These are phyloP conservation scores for Tenthredo livida DNA, from an alignment of 2,888 invertebrate species.

Conservation along the genomic window DNA sequence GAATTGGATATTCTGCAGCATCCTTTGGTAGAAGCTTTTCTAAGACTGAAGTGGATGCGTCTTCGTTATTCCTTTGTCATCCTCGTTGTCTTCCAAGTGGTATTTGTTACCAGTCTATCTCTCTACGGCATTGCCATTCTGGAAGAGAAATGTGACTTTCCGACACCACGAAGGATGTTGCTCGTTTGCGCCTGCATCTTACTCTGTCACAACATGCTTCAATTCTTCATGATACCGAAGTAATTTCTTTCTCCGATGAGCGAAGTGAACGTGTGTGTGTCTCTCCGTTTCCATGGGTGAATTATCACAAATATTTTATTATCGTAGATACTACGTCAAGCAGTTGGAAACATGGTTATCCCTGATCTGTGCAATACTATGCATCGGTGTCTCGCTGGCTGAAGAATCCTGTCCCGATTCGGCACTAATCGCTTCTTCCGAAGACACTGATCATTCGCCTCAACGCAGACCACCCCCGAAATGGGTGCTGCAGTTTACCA, in stretches of 20 bases:
- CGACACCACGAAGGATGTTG: constrained; percentile 67
- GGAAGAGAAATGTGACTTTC: constrained; percentile 58
- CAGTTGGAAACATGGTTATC: constrained; percentile 78
- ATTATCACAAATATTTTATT: constrained; percentile 70
- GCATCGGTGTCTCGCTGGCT: constrained; percentile 70
- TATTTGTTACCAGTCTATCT: constrained; percentile 77
- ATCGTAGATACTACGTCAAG: constrained; percentile 70
- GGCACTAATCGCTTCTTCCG: background rate
- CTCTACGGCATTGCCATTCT: constrained; percentile 67
- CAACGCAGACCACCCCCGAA: constrained; percentile 66
- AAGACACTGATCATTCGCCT: constrained; percentile 58
- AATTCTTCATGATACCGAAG: constrained; percentile 72
- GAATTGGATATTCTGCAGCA: constrained; percentile 77
- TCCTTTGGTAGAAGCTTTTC: constrained; percentile 78
- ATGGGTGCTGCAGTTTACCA: constrained; percentile 77
- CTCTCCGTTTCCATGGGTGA: constrained; percentile 63
- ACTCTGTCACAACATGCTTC: constrained; percentile 61
- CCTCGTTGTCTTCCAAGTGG: constrained; percentile 74
- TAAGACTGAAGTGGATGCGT: constrained; percentile 79
- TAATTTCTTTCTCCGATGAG: constrained; percentile 47
- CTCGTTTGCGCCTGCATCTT: constrained; percentile 63
- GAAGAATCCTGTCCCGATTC: constrained; percentile 50
- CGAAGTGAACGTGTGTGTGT: background rate
- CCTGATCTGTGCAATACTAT: constrained; percentile 72
- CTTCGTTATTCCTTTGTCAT: constrained; percentile 79